Evolutionary conservation across 2,113 vertebrate species (phyloP), one percentile per base, ranked within the genome.

Genomic region (Sapayoa aenigma): DNA sequence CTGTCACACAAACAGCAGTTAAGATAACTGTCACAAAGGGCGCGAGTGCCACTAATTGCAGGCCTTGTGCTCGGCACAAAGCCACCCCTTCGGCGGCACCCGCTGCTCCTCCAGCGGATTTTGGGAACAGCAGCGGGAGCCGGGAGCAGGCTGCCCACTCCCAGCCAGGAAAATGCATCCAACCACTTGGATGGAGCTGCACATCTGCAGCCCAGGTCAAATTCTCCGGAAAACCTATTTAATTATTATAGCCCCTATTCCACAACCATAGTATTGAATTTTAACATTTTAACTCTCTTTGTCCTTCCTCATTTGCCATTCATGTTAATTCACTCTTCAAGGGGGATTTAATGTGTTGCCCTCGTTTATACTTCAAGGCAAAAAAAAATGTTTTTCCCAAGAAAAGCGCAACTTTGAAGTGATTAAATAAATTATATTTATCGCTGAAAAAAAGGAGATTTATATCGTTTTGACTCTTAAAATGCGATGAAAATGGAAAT

Each of bases 101-200:
- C 3, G 30, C 84, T 65, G 85, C 85, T 79, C 66, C 60, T 2
- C 2, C 25, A 42, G 85, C 4, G 2, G 49, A 12, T 60, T 15
- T 15, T 1, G 3, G 87, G 69, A 86, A 62, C 23, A 7, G 52
- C 14, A 2, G 52, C 15, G 2, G 84, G 71, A 83, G 58, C 42
- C 2, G 7, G 50, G 76, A 10, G 7, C 41, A 6, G 22, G 46
- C 41, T 62, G 80, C 60, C 60, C 2, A 3, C 22, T 41, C 9
- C 71, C 30, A 1, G 49, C 65, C 8, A 0, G 80, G 60, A 24
- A 16, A 1, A 5, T 37, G 59, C 1, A 0, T 4, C 53, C 2
- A 5, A 5, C 2, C n/a, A 2, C 39, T 9, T 1, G 52, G 13
- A 30, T 3, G 59, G 39, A 68, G 89, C 74, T 41, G 62, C 17